Percentiles rank a stretch among this genome's conserved stretches.
Evolutionary conservation across 2,113 vertebrate species (phyloP).

Genomic region (Ellobius talpinus): DNA sequence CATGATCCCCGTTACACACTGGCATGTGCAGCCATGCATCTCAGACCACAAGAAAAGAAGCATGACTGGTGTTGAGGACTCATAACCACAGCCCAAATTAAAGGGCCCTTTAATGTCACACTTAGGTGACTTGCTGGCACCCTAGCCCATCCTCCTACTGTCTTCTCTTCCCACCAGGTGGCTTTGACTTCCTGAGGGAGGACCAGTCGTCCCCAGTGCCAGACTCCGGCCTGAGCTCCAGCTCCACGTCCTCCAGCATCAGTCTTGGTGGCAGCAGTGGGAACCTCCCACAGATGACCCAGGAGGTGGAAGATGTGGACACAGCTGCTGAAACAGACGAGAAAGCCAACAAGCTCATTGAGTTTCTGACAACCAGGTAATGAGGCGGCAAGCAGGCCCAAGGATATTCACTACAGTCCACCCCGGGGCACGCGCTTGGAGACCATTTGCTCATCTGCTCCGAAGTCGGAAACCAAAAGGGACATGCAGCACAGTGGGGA

Average conservation of each 20-base stretch:
- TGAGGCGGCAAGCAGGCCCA: background rate
- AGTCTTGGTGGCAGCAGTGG: constrained; percentile 97
- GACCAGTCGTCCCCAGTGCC: constrained; percentile 95
- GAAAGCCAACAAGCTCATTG: constrained; percentile 98
- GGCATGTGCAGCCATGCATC: background rate
- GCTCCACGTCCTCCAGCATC: constrained; percentile 97
- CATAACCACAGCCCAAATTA: background rate
- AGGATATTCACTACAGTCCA: background rate
- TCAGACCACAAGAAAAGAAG: background rate
- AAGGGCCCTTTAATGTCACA: background rate
- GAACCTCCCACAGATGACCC: constrained; percentile 95
- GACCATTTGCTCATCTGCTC: background rate
- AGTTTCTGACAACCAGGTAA: constrained; percentile 99
- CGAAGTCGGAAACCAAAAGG: constrained; percentile 9
- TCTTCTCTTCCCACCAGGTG: constrained; percentile 87
- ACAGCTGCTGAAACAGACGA: constrained; percentile 91
- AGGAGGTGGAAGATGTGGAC: constrained; percentile 95
- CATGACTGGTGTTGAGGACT: background rate
- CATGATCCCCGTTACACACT: background rate
- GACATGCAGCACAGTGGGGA: background rate
- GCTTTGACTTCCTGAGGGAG: constrained; percentile 97
- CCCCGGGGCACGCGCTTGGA: background rate
- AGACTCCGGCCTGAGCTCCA: constrained; percentile 97
- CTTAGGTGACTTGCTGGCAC: background rate
- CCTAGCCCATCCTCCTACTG: constrained; percentile 67